Evolutionary conservation across 2,888 invertebrate species (phyloP).

Genomic region (Parascotia fuliginaria): DNA sequence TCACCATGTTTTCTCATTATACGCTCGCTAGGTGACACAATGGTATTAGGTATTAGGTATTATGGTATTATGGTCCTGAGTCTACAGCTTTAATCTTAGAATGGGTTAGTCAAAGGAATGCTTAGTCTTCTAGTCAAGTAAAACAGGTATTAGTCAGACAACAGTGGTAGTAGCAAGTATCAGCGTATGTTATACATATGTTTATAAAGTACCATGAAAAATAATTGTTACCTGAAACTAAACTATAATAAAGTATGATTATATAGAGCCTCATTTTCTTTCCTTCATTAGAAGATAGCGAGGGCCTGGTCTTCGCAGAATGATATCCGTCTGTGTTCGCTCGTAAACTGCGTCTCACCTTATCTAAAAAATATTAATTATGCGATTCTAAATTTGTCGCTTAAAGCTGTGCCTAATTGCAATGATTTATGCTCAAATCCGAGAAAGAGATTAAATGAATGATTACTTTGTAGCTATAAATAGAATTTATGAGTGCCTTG

Average conservation of each 20-base stretch:
- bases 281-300: constrained; percentile 49
- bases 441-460: constrained; percentile 2
- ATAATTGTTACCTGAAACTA: constrained; percentile 3
- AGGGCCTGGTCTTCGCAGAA: constrained; percentile 23
- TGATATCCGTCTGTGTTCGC: constrained; percentile 33
- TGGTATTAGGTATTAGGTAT: too few relatives aligned
- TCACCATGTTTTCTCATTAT: too few relatives aligned
- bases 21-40: too few relatives aligned
- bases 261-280: constrained; percentile 26
- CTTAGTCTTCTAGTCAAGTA: too few relatives aligned
- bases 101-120: too few relatives aligned
- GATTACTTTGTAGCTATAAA: background rate
- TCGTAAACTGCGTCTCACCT: constrained; percentile 35
- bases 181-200: too few relatives aligned
- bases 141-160: too few relatives aligned
- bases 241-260: constrained; percentile 5
- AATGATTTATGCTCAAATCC: constrained; percentile 26
- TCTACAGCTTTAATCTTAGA: too few relatives aligned
- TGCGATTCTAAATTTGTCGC: constrained; percentile 13
- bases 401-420: constrained; percentile 25
- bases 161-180: too few relatives aligned
- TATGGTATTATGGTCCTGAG: too few relatives aligned
- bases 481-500: constrained; percentile 6
- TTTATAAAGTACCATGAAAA: background rate
- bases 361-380: constrained; percentile 23